Conservation (phyloP, 2,888 invertebrate species). For the Diploptera punctata region DNA sequence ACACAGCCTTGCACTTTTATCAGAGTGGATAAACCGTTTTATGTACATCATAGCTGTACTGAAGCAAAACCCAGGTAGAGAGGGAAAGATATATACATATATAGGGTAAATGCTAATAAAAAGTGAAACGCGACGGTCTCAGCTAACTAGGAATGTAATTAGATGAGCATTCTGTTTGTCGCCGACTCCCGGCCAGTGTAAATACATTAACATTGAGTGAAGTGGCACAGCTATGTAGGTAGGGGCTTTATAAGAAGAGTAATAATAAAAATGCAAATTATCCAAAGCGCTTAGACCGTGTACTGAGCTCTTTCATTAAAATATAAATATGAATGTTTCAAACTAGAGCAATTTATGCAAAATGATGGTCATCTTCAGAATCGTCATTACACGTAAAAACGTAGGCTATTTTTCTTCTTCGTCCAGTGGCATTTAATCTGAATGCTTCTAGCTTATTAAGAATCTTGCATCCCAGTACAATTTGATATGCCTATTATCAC, state of each 20-base stretch:
- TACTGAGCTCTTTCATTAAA: slow-evolving; percentile 1
- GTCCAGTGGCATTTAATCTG: too few species aligned
- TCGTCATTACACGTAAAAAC: too few species aligned
- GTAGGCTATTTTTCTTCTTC: too few species aligned
- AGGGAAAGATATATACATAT: slow-evolving; percentile 20
- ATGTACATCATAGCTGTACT: slow-evolving; percentile 29
- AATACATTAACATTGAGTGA: slow-evolving; percentile 36
- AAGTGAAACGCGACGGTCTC: slow-evolving; percentile 25
- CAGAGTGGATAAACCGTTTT: slow-evolving; percentile 29
- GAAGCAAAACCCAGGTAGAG: slow-evolving; percentile 26
- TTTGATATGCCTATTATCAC: too few species aligned
- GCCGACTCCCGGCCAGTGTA: slow-evolving; percentile 31
- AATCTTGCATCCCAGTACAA: too few species aligned
- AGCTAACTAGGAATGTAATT: slow-evolving; percentile 34
- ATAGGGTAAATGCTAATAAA: slow-evolving; percentile 29
- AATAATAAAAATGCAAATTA: slow-evolving; percentile 17
- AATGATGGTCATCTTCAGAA: too few species aligned
- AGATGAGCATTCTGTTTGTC: slow-evolving; percentile 34
- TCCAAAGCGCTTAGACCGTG: slow-evolving; percentile 17
- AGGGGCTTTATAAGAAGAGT: slow-evolving; percentile 2
- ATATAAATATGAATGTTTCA: slow-evolving; percentile 4
- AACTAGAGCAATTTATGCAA: not conserved
- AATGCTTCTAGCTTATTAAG: too few species aligned
- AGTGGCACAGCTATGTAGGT: slow-evolving; percentile 7
- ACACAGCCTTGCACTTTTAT: slow-evolving; percentile 11